These are phyloP conservation scores for Coreoperca whiteheadi DNA, from an alignment of 2,113 vertebrate genomes.

Conservation along the genomic window DNA sequence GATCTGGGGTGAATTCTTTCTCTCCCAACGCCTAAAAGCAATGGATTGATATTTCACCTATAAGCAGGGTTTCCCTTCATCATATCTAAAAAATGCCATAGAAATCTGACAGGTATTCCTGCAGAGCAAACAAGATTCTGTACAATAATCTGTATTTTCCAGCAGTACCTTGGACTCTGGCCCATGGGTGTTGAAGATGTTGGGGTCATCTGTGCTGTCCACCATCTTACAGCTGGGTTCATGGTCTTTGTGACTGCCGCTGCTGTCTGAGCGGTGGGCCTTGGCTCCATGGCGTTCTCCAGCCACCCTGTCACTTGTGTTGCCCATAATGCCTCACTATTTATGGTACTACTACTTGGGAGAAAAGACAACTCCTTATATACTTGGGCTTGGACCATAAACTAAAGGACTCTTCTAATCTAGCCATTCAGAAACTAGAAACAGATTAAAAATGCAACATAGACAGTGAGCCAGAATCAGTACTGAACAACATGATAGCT, in stretches of 20 bases:
- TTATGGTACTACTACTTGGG: neutral
- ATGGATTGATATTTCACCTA: neutral
- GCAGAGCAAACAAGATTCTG: neutral
- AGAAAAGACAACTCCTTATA: neutral
- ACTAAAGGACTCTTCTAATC: neutral
- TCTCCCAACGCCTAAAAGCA: constrained; percentile 86
- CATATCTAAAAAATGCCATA: neutral
- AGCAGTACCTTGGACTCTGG: constrained; percentile 89
- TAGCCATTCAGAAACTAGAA: neutral
- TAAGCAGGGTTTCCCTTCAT: neutral
- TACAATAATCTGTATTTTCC: neutral
- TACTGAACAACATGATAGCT: neutral
- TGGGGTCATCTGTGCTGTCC: constrained; percentile 96
- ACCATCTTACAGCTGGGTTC: constrained; percentile 91
- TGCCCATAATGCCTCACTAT: constrained; percentile 87
- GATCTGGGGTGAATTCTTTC: constrained; percentile 91
- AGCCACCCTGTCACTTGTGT: constrained; percentile 92
- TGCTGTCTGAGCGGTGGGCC: constrained; percentile 88
- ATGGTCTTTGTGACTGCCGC: constrained; percentile 89
- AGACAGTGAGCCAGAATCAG: neutral
- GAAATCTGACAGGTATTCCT: neutral
- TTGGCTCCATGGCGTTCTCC: constrained; percentile 92
- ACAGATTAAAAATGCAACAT: neutral
- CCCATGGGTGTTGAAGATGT: constrained; percentile 91
- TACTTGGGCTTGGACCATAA: neutral